Evolutionary conservation across 2,888 invertebrate genomes (phyloP), one percentile per base, ranked within the genome.

Genomic region (Pimpla rufipes): DNA sequence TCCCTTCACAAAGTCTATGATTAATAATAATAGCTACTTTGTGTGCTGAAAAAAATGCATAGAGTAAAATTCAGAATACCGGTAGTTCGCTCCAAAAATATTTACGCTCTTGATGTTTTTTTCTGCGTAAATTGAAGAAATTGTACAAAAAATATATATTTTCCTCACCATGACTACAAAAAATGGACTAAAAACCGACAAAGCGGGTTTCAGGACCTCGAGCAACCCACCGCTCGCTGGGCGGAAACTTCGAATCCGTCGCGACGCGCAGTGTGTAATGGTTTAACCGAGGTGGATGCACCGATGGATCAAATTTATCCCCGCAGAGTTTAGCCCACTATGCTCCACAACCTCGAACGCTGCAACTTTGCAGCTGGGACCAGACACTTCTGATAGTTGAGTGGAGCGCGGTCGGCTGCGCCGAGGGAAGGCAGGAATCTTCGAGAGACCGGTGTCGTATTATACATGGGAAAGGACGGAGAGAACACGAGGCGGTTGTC

Each of bases 271-370:
- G 52, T 18, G 6, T 52, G 8, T 16, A 21, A 10, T 23, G 23
- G 23, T 10, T 55, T 11, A 45, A 66, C 23, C n/a, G 13, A 42
- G 7, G 42, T 66, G 13, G 42, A 45, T 7, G 23, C 13, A 1
- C 7, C 42, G 42, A 66, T 45, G 40, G 13, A 66, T 66, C 64
- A 66, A 66, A 66, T 42, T 66, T 55, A 23, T 55, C 55, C 55
- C 55, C 10, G 10, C n/a, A n/a, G 21, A 21, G 55, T 55, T 55
- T 23, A 55, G 13, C 23, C 23, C 1, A 55, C 11, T 55, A 55
- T 23, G 23, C 11, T 29, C 29, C 29, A 29, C 29, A 29, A 29
- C 5, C 29, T 29, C 29, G 29, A 7, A n/a, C 1, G n/a, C 52
- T 52, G 10, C n/a, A 11, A 29, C 29, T 67, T 45, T 1, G 8